phyloP scores from a whole-genome alignment of 2,888 invertebrate species.

The Pseudococcus jackbeardsleyi region DNA sequence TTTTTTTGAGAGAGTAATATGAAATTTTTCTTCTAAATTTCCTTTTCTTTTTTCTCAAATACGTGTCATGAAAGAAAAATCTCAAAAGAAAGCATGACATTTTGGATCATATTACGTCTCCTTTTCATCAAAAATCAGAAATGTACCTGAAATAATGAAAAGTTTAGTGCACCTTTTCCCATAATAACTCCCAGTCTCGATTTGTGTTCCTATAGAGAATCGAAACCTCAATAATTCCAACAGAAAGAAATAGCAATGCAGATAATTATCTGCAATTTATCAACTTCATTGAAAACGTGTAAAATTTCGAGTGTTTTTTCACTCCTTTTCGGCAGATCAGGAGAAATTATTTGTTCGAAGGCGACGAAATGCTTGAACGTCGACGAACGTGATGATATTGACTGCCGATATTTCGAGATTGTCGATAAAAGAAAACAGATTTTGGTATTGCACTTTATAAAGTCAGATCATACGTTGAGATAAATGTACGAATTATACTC shows the following conservation, averaged over 20 bases:
- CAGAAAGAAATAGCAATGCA: neutral
- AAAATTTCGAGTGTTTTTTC: neutral
- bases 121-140: no score
- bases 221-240: neutral
- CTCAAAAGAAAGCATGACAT: no score
- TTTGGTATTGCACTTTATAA: no score
- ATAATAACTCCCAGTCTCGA: neutral
- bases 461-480: no score
- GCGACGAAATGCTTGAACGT: neutral
- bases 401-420: neutral
- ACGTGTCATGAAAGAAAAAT: no score
- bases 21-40: no score
- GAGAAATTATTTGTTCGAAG: neutral
- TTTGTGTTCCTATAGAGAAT: neutral
- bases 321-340: neutral
- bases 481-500: no score
- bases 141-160: no score
- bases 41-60: no score
- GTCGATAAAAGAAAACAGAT: neutral
- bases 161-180: no score
- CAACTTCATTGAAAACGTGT: neutral
- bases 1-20: no score
- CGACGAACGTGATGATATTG: slow-evolving; percentile 25
- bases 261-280: neutral
- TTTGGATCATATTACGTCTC: no score